Evolutionary conservation across 1,140 invertebrate genomes (phyloP), one percentile per base, ranked within the genome.

Genomic region (Scaptomyza hsui): DNA sequence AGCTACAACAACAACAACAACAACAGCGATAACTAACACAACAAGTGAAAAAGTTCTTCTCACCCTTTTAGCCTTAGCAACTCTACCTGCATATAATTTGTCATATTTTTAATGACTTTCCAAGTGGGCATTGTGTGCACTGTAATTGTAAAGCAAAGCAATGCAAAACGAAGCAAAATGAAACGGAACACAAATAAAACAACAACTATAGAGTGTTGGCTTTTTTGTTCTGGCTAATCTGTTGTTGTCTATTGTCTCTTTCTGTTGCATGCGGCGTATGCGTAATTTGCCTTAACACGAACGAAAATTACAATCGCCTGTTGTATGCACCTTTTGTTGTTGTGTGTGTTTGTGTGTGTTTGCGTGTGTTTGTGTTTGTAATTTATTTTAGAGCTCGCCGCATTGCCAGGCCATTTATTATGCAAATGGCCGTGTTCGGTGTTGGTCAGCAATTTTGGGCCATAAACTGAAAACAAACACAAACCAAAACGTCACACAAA

Each of bases 51-150:
- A 69, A 78, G 55, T 44, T 26, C 26, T 16, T 19, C 12, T 19
- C 16, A 6, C 13, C 16, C 24, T n/a, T 37, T 37, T 4, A 37
- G 9, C 18, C 16, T n/a, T 53, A 16, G 0, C 18, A 5, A 32
- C 12, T 12, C 29, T 6, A 13, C 35, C 52, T 59, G 81, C 81
- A 80, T 76, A 73, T 79, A 79, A 85, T 85, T 85, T 85, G 80
- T 85, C 80, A 85, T 85, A 86, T 85, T 86, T 86, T 85, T 85
- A 85, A 85, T 85, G 80, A 85, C 81, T 85, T 85, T 85, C 19
- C 81, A 80, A 83, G 81, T 70, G 72, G 47, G 76, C 69, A 75
- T 69, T 57, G 76, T 76, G 76, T 51, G 63, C 79, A 35, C 59
- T 62, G 70, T 78, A 71, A 69, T 76, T 60, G 49, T 57, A 85